Percentiles rank a stretch among this genome's conserved stretches.
Conservation (phyloP, 2,797 vertebrate genomes). For the Danio aesculapii region DNA sequence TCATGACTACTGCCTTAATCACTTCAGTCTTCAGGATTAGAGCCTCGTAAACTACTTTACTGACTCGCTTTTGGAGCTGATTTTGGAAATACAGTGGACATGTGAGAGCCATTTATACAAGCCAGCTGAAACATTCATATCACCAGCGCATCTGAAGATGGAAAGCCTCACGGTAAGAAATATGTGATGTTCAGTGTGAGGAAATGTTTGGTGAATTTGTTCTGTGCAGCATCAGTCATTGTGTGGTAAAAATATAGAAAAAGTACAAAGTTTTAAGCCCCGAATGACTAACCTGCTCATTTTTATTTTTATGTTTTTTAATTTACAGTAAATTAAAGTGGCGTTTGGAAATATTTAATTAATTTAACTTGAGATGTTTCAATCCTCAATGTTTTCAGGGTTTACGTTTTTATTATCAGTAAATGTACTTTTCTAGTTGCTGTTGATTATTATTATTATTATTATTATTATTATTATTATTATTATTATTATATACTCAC, state of each 20-base stretch:
- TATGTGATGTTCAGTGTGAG: background rate
- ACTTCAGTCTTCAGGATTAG: background rate
- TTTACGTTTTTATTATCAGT: background rate
- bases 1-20: background rate
- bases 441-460: background rate
- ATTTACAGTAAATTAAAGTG: too few species aligned
- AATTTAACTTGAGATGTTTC: too few species aligned
- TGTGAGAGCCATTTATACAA: conserved; percentile 29
- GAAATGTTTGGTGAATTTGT: background rate
- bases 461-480: background rate
- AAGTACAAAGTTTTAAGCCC: too few species aligned
- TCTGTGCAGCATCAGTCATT: background rate
- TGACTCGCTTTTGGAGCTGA: background rate
- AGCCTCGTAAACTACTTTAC: background rate
- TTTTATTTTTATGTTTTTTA: too few species aligned
- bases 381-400: background rate
- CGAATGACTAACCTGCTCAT: too few species aligned
- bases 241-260: background rate
- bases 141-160: conserved; percentile 35
- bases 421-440: too few species aligned
- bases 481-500: background rate
- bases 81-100: conserved; percentile 2
- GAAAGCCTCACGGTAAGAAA: conserved; percentile 60
- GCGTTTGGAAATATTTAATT: too few species aligned
- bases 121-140: conserved; percentile 19